Percentiles rank a stretch among this genome's conserved stretches.
These are phyloP conservation scores for Napeogenes inachia DNA, from an alignment of 2,888 invertebrate species.

Conservation along the genomic window DNA sequence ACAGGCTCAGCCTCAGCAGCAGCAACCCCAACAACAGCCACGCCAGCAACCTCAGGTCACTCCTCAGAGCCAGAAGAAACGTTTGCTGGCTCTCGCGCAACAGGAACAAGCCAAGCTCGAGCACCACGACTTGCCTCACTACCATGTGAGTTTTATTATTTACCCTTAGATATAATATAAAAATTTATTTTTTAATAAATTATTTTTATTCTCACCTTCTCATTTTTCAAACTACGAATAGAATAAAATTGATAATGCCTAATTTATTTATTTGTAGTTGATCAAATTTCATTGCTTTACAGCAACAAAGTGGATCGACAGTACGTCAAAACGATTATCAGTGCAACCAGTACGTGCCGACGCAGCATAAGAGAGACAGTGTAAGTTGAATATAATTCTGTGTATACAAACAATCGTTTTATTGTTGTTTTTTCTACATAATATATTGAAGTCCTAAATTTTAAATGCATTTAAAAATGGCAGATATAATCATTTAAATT, in stretches of 20 bases:
- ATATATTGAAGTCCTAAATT: background rate
- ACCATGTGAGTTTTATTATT: slow-evolving; percentile 38
- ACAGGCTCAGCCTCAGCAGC: slow-evolving; percentile 36
- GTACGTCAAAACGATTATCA: slow-evolving; percentile 69
- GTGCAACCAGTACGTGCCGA: slow-evolving; percentile 68
- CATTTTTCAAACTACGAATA: too few species aligned
- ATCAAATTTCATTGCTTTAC: background rate
- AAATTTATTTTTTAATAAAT: too few species aligned
- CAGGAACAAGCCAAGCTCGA: slow-evolving; percentile 76
- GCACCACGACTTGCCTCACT: slow-evolving; percentile 66
- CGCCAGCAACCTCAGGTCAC: slow-evolving; percentile 49
- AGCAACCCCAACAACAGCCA: slow-evolving; percentile 30
- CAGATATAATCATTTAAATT: slow-evolving; percentile 2
- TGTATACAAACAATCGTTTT: background rate
- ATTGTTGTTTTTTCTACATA: too few species aligned
- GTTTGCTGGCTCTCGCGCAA: slow-evolving; percentile 88
- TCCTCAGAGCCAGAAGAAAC: slow-evolving; percentile 92
- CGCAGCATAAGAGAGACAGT: slow-evolving; percentile 69
- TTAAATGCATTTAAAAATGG: background rate
- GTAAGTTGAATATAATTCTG: slow-evolving; percentile 45
- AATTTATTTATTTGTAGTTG: slow-evolving; percentile 18
- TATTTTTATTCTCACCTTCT: too few species aligned
- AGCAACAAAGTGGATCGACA: slow-evolving; percentile 53
- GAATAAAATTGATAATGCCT: too few species aligned
- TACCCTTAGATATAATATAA: too few species aligned